Evolutionary conservation across 64 coral and sea anemone genomes (phyloP).

Genomic region (Platygyra sinensis): DNA sequence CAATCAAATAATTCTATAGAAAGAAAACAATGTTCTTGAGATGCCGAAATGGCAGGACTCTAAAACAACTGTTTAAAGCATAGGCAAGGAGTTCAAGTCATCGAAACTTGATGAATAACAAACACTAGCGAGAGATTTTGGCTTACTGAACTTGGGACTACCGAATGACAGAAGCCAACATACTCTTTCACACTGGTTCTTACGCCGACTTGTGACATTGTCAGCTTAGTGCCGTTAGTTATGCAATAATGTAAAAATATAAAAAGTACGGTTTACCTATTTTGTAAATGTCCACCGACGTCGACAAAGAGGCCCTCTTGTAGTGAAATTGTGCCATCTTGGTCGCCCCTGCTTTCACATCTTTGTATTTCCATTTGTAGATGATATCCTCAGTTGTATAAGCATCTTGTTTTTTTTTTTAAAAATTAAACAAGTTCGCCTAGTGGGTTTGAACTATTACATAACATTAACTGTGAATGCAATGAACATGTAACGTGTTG

Average conservation of each 20-base stretch:
- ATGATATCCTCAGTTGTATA: constrained; percentile 60
- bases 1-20: too few relatives aligned
- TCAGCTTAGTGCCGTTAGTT: too few relatives aligned
- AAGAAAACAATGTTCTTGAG: too few relatives aligned
- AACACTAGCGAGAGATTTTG: too few relatives aligned
- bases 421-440: not conserved
- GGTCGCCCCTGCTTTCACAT: constrained; percentile 18
- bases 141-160: not conserved
- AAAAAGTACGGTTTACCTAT: constrained; percentile 9
- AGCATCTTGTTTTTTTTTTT: constrained; percentile 52
- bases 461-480: too few relatives aligned
- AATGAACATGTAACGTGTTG: too few relatives aligned
- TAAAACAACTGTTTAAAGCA: too few relatives aligned
- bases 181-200: not conserved
- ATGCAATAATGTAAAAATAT: not conserved
- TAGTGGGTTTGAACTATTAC: too few relatives aligned
- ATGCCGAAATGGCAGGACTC: too few relatives aligned
- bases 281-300: not conserved
- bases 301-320: not conserved
- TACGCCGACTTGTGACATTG: too few relatives aligned
- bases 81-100: too few relatives aligned
- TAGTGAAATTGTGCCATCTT: constrained; percentile 56
- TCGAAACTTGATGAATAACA: too few relatives aligned
- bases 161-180: not conserved
- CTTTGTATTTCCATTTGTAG: constrained; percentile 55